phyloP scores from a whole-genome alignment of 1,140 invertebrate genomes.

The Lepidurus packardi region DNA sequence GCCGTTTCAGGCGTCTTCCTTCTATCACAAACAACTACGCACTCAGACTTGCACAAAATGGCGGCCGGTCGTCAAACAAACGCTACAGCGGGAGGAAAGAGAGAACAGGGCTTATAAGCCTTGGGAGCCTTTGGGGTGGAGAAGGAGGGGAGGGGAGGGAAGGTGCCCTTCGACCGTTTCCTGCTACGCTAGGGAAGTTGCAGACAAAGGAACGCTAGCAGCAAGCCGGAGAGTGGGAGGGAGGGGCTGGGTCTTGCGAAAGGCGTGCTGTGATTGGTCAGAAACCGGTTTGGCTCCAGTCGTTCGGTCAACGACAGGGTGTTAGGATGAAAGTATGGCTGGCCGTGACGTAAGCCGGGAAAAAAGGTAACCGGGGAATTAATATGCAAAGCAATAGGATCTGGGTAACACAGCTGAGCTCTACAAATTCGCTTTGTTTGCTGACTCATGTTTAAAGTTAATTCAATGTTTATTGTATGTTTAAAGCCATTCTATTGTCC shows the following conservation, averaged over 20 bases:
- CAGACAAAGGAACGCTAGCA: not conserved
- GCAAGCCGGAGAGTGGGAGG: not conserved
- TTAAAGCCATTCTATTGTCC: too few relatives aligned
- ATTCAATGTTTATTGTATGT: too few relatives aligned
- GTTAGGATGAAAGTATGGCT: too few relatives aligned
- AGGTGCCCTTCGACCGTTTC: slow-evolving; percentile 1
- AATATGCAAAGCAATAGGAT: too few relatives aligned
- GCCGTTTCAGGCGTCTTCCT: slow-evolving; percentile 6
- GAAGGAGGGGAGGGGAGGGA: not conserved
- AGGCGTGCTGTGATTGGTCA: not conserved
- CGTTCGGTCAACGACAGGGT: too few relatives aligned
- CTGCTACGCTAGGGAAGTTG: not conserved
- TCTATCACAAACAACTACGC: slow-evolving; percentile 21
- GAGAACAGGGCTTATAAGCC: not conserved
- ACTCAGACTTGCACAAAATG: slow-evolving; percentile 14
- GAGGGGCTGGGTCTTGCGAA: not conserved
- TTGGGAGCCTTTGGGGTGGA: not conserved
- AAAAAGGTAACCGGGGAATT: too few relatives aligned
- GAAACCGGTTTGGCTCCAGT: not conserved
- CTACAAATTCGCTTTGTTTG: too few relatives aligned
- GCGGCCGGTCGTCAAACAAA: not conserved
- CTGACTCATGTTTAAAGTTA: too few relatives aligned
- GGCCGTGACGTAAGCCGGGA: too few relatives aligned
- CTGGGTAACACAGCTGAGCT: too few relatives aligned
- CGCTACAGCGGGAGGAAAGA: not conserved